phyloP scores from a whole-genome alignment of 2,797 vertebrate species.

The Argentina silus region DNA sequence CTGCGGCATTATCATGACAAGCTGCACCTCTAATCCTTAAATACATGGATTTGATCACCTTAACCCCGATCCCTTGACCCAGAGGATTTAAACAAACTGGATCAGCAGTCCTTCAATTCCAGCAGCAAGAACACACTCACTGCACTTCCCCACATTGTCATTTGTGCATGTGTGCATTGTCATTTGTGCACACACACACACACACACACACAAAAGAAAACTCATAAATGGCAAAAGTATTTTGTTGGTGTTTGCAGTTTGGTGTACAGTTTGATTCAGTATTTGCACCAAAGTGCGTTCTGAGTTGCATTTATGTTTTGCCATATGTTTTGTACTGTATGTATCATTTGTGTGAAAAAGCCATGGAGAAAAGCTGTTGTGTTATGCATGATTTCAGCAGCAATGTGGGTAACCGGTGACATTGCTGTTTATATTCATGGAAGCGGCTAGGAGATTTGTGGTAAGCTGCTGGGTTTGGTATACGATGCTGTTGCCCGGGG shows the following conservation, averaged over 20 bases:
- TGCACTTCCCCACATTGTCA: too few relatives aligned
- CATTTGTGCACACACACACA: too few relatives aligned
- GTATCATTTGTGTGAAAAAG: neutral
- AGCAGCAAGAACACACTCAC: neutral
- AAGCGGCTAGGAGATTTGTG: conserved; percentile 7
- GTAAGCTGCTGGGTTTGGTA: conserved; percentile 4
- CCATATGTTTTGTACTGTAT: neutral
- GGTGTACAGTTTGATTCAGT: neutral
- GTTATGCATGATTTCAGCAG: neutral
- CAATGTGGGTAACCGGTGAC: neutral
- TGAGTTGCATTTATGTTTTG: neutral
- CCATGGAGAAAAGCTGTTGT: neutral
- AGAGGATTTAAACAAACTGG: neutral
- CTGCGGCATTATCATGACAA: neutral
- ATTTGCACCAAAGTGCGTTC: neutral
- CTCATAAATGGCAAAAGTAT: too few relatives aligned
- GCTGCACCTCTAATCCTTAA: neutral
- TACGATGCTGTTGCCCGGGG: conserved; percentile 7
- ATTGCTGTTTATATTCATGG: neutral
- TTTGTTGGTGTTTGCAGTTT: neutral
- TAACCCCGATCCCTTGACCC: neutral
- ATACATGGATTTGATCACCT: neutral
- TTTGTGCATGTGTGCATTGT: too few relatives aligned
- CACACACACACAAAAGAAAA: neutral
- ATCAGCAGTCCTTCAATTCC: neutral